phyloP scores from a whole-genome alignment of 2,888 invertebrate genomes.

The Ephialtes manifestator region DNA sequence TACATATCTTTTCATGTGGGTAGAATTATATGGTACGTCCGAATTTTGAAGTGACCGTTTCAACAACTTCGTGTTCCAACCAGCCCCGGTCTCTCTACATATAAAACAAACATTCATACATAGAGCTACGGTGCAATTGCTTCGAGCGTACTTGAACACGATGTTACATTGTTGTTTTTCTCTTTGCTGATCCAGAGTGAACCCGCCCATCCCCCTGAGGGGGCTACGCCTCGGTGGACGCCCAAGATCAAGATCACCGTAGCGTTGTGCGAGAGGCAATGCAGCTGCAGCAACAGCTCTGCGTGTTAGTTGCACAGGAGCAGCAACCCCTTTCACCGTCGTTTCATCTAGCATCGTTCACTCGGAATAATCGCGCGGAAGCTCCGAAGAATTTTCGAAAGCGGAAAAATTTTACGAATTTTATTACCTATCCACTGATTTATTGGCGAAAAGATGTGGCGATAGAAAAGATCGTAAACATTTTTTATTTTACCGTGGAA shows the following conservation, averaged over 20 bases:
- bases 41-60: no score
- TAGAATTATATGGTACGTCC: no score
- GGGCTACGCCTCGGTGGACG: slow-evolving; percentile 71
- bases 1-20: no score
- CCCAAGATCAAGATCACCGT: slow-evolving; percentile 80
- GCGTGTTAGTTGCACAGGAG: background rate
- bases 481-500: background rate
- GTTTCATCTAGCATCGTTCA: background rate
- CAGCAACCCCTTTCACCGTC: slow-evolving; percentile 56
- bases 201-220: slow-evolving; percentile 47
- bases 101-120: background rate
- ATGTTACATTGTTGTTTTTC: background rate
- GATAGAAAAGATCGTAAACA: slow-evolving; percentile 8
- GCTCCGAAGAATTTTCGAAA: slow-evolving; percentile 10
- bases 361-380: slow-evolving; percentile 15
- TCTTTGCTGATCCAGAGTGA: background rate
- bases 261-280: background rate
- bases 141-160: background rate
- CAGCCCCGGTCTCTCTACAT: background rate
- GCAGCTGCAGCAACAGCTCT: background rate
- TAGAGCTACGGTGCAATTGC: background rate
- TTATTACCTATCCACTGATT: background rate
- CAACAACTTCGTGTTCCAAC: no score
- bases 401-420: slow-evolving; percentile 12
- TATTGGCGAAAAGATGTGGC: background rate